phyloP scores from a whole-genome alignment of 2,797 vertebrate species.

The Pangasius mekongensis region DNA sequence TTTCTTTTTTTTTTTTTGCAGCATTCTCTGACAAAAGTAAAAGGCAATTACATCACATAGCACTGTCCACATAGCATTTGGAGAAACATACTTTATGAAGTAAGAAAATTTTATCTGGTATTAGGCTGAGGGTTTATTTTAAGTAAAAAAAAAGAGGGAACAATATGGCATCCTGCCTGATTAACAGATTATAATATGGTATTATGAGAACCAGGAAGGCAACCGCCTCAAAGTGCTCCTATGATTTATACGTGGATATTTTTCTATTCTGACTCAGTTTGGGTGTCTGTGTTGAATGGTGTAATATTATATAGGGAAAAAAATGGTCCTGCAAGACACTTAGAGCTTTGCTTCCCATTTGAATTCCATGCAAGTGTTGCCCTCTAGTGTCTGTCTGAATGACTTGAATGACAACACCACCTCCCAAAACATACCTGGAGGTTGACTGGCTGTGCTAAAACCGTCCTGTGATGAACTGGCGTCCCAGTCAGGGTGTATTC shows the following conservation, averaged over 20 bases:
- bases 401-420: too few species aligned
- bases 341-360: not conserved
- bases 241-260: not conserved
- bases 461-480: not conserved
- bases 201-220: not conserved
- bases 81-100: not conserved
- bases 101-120: not conserved
- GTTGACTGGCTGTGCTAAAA: not conserved
- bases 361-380: not conserved
- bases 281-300: not conserved
- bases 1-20: not conserved
- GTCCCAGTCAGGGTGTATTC: too few species aligned
- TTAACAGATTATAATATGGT: not conserved
- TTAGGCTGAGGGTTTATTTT: not conserved
- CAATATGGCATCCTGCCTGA: not conserved
- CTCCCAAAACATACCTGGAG: not conserved
- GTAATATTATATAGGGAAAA: not conserved
- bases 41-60: not conserved
- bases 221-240: not conserved
- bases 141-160: not conserved
- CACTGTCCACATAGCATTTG: not conserved
- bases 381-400: conserved; percentile 7
- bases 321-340: not conserved
- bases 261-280: not conserved
- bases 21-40: not conserved